Conservation (phyloP, 2,797 vertebrate genomes). For the Trachurus trachurus region DNA sequence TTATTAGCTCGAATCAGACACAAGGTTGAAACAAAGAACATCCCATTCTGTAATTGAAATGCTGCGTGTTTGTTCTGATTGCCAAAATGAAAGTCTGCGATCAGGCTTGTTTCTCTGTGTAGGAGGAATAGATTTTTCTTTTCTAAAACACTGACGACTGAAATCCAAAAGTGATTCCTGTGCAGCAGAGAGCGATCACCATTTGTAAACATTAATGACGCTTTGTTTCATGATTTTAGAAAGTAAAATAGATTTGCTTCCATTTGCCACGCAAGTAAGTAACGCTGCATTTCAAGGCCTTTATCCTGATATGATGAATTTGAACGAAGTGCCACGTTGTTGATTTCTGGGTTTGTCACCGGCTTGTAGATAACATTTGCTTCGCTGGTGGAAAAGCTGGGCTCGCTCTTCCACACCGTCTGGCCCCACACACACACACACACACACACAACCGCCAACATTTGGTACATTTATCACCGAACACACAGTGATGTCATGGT, state of each 20-base stretch:
- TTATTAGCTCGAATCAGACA: slow-evolving; percentile 26
- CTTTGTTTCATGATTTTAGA: slow-evolving; percentile 5
- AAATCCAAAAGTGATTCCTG: slow-evolving; percentile 5
- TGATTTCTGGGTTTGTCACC: slow-evolving; percentile 84
- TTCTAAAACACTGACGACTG: slow-evolving; percentile 7
- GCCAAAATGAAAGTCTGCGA: slow-evolving; percentile 21
- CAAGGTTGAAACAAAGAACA: slow-evolving; percentile 17
- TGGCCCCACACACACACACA: slow-evolving; percentile 88
- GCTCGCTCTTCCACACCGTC: slow-evolving; percentile 85
- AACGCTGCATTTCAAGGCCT: not conserved
- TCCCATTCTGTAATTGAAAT: slow-evolving; percentile 35
- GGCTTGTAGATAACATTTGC: slow-evolving; percentile 79
- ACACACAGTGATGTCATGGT: not conserved
- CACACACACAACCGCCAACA: slow-evolving; percentile 82
- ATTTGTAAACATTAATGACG: not conserved
- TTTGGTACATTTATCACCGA: slow-evolving; percentile 78
- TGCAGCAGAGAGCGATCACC: not conserved
- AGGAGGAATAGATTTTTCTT: slow-evolving; percentile 3
- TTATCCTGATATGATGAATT: not conserved
- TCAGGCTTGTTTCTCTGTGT: slow-evolving; percentile 18
- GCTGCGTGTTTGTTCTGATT: slow-evolving; percentile 10
- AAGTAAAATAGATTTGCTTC: not conserved
- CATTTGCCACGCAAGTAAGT: not conserved
- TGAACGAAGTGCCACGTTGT: not conserved
- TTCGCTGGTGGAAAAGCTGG: slow-evolving; percentile 86